Conservation (phyloP, 1,140 invertebrate genomes). For the Bombus waltoni region DNA sequence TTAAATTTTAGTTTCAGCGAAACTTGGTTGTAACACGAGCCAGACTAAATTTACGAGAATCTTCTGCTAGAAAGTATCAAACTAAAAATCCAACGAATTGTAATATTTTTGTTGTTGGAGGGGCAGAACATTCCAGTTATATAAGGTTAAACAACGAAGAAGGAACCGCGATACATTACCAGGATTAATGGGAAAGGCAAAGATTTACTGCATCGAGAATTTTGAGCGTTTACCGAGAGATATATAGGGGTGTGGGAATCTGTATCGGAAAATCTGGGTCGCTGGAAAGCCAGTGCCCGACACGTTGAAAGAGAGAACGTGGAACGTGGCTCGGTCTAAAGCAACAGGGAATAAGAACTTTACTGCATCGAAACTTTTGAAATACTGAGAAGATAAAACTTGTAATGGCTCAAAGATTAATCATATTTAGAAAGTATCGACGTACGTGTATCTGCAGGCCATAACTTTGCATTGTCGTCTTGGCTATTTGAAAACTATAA, state of each 20-base stretch:
- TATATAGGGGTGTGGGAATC: neutral
- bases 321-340: neutral
- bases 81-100: neutral
- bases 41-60: neutral
- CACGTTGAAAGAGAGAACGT: slow-evolving; percentile 12
- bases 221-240: slow-evolving; percentile 6
- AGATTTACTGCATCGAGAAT: slow-evolving; percentile 16
- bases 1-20: no score
- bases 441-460: neutral
- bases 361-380: neutral
- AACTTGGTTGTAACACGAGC: neutral
- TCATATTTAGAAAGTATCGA: slow-evolving; percentile 5
- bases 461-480: neutral
- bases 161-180: neutral
- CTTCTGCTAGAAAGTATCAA: neutral
- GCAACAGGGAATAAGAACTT: slow-evolving; percentile 8
- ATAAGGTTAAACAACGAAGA: neutral
- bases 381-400: neutral
- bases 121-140: neutral
- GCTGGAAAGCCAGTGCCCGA: slow-evolving; percentile 15
- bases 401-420: neutral
- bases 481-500: neutral
- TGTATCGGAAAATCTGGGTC: slow-evolving; percentile 28
- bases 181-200: slow-evolving; percentile 10
- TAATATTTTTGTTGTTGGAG: neutral